These are phyloP conservation scores for Nasonia longicornis DNA, from an alignment of 1,140 invertebrate species.

Conservation along the genomic window DNA sequence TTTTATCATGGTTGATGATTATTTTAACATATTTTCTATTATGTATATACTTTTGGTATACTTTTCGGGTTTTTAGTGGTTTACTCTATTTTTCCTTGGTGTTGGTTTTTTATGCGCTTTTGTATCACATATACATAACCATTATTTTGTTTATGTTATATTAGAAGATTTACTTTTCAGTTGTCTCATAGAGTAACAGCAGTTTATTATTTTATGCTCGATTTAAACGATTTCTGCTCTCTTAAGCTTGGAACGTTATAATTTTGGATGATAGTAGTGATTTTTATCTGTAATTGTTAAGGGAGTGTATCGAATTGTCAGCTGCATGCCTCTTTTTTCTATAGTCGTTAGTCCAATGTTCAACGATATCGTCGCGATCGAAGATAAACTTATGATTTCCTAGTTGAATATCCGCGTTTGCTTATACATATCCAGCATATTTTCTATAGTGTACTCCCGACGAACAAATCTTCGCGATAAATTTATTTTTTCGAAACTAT, in stretches of 20 bases:
- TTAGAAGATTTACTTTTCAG: conserved; percentile 11
- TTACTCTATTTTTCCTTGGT: conserved; percentile 23
- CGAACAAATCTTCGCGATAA: not conserved
- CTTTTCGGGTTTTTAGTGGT: conserved; percentile 4
- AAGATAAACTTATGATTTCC: not conserved
- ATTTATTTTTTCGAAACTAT: not conserved
- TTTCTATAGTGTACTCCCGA: not conserved
- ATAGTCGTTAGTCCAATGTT: not conserved
- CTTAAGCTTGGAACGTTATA: conserved; percentile 35
- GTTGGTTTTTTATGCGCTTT: conserved; percentile 46
- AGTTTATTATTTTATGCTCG: conserved; percentile 27
- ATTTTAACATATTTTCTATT: conserved; percentile 20
- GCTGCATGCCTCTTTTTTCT: conserved; percentile 35
- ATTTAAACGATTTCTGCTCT: conserved; percentile 35
- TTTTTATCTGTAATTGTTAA: conserved; percentile 4
- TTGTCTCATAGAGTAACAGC: conserved; percentile 5
- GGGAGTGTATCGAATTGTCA: not conserved
- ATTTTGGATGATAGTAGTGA: not conserved
- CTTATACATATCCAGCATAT: not conserved
- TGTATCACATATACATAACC: conserved; percentile 25
- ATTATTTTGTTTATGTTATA: conserved; percentile 9
- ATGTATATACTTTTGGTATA: not conserved
- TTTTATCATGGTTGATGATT: not conserved
- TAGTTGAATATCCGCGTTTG: not conserved
- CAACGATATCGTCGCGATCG: not conserved